Evolutionary conservation across 2,888 invertebrate species (phyloP).

Genomic region (Dynastes tityus): DNA sequence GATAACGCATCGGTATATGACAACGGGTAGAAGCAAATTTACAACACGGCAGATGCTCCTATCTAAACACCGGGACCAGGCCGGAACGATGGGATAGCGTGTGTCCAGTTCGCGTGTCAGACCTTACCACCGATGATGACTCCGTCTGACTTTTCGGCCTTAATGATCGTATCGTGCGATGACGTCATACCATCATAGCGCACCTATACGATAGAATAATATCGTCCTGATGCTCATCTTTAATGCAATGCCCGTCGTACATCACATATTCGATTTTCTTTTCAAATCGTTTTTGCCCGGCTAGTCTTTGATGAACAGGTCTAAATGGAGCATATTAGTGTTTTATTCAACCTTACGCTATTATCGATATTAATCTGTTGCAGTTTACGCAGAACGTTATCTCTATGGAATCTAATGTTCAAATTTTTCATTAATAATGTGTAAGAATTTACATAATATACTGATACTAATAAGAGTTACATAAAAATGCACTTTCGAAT

Average conservation of each 20-base stretch:
- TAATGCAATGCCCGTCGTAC: slow-evolving; percentile 8
- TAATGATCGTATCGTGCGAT: slow-evolving; percentile 59
- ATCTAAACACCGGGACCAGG: slow-evolving; percentile 19
- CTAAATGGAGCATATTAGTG: neutral
- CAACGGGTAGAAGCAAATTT: slow-evolving; percentile 22
- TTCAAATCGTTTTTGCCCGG: neutral
- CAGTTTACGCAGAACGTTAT: neutral
- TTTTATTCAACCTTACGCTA: slow-evolving; percentile 28
- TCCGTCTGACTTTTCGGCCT: slow-evolving; percentile 59
- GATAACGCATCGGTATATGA: slow-evolving; percentile 10
- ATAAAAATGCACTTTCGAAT: no score
- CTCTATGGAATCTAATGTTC: no score
- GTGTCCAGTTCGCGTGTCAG: slow-evolving; percentile 57
- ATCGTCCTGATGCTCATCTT: slow-evolving; percentile 4
- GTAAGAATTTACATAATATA: no score
- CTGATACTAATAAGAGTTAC: no score
- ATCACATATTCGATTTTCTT: slow-evolving; percentile 6
- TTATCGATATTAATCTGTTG: neutral
- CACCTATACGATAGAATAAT: slow-evolving; percentile 47
- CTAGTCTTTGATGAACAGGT: neutral
- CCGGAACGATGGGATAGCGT: slow-evolving; percentile 54
- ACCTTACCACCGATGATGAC: slow-evolving; percentile 54
- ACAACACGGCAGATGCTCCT: slow-evolving; percentile 57
- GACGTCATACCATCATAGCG: slow-evolving; percentile 52
- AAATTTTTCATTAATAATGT: no score